Base-by-base conservation (phyloP, 2,888 invertebrate species). In the Oxytorus armatus region DNA sequence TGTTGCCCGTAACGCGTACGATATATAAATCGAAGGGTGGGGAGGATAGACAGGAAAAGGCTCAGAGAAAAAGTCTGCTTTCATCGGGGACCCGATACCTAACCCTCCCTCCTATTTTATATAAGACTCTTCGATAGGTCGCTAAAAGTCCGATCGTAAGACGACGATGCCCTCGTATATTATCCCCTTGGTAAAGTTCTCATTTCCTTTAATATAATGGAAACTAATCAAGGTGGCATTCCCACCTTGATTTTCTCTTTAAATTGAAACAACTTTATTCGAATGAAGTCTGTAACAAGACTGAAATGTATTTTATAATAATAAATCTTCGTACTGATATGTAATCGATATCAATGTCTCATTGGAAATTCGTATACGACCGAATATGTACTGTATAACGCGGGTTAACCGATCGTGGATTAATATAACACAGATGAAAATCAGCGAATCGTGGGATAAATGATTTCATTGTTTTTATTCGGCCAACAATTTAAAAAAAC, bases 361-460 rank as follows among this genome's bases (percentile, higher is more conserved):
- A 63, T 63, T 0, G 47, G 25, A 14, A 21, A 33, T 65, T 16
- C 25, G 44, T n/a, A 16, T 59, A 10, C 14, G 11, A 39, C 7
- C 7, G 29, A 10, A 53, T 4, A 8, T 36, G 10, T 36, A 16
- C 23, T 5, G 29, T 29, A 33, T 33, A 21, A 36, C n/a, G 65
- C 49, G 23, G n/a, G 7, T 25, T n/a, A 16, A 42, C 7, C 36
- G 44, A 42, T 70, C 53, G 44, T 33, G 49, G 23, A 63, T 63
- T 25, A 5, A 57, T 53, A 33, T 36, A 42, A 16, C 61, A 55
- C 49, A 74, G 14, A 68, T 53, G 33, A 66, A 77, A 70, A 63
- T 66, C 25, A 14, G 3, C 8, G 68, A 77, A 68, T 70, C 76
- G 57, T 53, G 36, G 51, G 44, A 77, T 69, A 70, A 76, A 65